Evolutionary conservation across 2,888 invertebrate genomes (phyloP).

Genomic region (Tetanocera ferruginea): DNA sequence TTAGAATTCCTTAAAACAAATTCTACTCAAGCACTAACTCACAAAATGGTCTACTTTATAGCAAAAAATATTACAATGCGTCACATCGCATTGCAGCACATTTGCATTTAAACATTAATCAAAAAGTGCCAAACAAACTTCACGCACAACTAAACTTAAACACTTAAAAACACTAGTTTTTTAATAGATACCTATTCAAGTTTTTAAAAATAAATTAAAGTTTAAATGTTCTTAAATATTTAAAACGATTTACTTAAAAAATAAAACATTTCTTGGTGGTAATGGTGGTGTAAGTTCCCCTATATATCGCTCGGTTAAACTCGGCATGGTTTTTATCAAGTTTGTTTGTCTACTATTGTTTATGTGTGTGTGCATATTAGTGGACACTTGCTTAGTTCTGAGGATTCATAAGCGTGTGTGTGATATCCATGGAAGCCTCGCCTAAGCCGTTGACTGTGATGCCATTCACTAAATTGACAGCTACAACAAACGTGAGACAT

Average conservation of each 20-base stretch:
- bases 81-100: no score
- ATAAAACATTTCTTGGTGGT: constrained; percentile 42
- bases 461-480: constrained; percentile 82
- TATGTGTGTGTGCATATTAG: neutral
- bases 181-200: neutral
- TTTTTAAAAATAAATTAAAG: constrained; percentile 39
- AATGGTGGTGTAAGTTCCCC: constrained; percentile 31
- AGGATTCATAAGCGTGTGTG: constrained; percentile 70
- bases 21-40: no score
- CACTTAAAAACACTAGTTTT: no score
- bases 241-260: constrained; percentile 42
- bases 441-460: constrained; percentile 82
- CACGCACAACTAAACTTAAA: no score
- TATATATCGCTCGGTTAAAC: neutral
- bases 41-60: no score
- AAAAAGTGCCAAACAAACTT: no score
- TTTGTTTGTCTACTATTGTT: neutral
- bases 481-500: constrained; percentile 56
- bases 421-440: constrained; percentile 80
- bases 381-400: constrained; percentile 50
- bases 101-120: no score
- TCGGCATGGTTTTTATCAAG: neutral
- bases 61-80: no score
- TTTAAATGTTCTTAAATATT: constrained; percentile 37
- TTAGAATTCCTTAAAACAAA: no score